Base-by-base conservation (phyloP, 2,797 vertebrate genomes). In the Hypotaenidia okinawae region DNA sequence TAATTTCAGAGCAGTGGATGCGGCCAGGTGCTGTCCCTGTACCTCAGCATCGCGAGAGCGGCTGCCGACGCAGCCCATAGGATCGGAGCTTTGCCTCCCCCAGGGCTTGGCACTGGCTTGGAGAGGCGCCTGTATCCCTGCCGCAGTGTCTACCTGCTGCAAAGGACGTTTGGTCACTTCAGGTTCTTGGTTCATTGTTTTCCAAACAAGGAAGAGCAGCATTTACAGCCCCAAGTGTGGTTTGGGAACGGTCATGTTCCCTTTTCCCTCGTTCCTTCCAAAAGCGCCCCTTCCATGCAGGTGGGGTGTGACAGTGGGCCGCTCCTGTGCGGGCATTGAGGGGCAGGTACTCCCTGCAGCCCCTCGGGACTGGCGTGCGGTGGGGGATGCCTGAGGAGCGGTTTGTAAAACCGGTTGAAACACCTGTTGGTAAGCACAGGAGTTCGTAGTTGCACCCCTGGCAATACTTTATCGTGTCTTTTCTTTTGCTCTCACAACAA, bases 321-420 rank as follows among this genome's bases (percentile, higher is more conserved):
- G 55, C 33, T 19, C 6, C 33, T 2, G 19, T 13, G 51, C 73
- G 30, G 67, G 89, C 37, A 27, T 37, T 66, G 24, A 45, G 4
- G 55, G 39, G 67, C 28, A 22, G 66, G 16, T 13, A 4, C 30
- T 39, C 52, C 79, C 55, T 73, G n/a, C 15, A 0, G 2, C 13
- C 69, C 9, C 41, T 66, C 0, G 0, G 76, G 49, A 37, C 67
- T 25, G 0, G 0, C 0, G 1, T 15, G 54, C 17, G 0, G 1
- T 19, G 55, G 22, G 9, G 0, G 3, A 17, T 43, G 77, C 30
- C 2, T 30, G 63, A 86, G 4, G 58, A 92, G 35, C 2, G 0
- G 11, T 30, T 62, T n/a, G 41, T 69, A 52, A 78, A 75, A n/a
- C 16, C 2, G 5, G 66, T 68, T 49, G 32, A 43, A 52, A 19